These are phyloP conservation scores for Pseudorasbora parva DNA, from an alignment of 2,113 vertebrate species.

Conservation along the genomic window DNA sequence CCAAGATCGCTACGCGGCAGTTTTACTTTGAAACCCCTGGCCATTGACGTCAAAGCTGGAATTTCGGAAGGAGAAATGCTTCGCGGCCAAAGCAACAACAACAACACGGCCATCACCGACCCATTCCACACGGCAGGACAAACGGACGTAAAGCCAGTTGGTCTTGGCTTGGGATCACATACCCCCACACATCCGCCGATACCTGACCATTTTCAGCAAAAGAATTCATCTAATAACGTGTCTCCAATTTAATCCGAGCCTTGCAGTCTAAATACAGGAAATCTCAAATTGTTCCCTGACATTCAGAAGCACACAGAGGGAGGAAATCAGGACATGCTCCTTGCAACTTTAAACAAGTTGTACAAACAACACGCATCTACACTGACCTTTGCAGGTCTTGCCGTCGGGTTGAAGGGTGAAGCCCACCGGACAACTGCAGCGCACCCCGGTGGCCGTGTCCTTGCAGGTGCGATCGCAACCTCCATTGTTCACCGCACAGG, in stretches of 20 bases:
- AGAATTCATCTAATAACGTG: conserved; percentile 39
- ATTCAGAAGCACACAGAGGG: conserved; percentile 42
- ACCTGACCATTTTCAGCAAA: conserved; percentile 50
- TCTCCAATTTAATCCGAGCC: conserved; percentile 51
- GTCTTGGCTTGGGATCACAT: conserved; percentile 65
- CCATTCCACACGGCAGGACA: conserved; percentile 47
- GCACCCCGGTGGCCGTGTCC: conserved; percentile 94
- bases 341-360: conserved; percentile 43
- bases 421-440: conserved; percentile 96
- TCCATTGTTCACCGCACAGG: conserved; percentile 96
- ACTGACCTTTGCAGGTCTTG: conserved; percentile 99
- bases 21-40: conserved; percentile 41
- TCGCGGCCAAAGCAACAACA: conserved; percentile 60
- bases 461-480: conserved; percentile 97
- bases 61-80: conserved; percentile 61
- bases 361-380: conserved; percentile 27
- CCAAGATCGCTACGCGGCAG: conserved; percentile 56
- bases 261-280: conserved; percentile 59
- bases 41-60: conserved; percentile 62
- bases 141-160: conserved; percentile 28
- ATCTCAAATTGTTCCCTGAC: conserved; percentile 56
- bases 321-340: conserved; percentile 44
- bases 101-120: conserved; percentile 55
- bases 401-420: conserved; percentile 96
- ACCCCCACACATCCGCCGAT: conserved; percentile 32